A percentile compares a stretch with the other conserved stretches of the same genome.
Conservation (phyloP, 2,797 vertebrate genomes). For the Enteromius unitaeniatus region DNA sequence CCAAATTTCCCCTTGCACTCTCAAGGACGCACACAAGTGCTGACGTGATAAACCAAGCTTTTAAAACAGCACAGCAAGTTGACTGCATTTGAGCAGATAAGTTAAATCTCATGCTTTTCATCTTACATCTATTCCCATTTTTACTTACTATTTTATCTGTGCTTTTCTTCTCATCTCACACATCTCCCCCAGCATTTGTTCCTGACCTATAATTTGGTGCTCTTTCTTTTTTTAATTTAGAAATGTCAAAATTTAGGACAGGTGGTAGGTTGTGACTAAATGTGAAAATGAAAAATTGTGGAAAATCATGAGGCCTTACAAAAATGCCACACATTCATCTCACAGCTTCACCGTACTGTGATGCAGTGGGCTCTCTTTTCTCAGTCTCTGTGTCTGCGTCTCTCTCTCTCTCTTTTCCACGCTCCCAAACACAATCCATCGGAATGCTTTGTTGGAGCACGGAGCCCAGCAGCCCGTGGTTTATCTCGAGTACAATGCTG, state of each 20-base stretch:
- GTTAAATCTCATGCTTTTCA: conserved; percentile 57
- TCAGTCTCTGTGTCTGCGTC: conserved; percentile 32
- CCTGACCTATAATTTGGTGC: conserved; percentile 7
- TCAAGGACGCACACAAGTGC: not conserved
- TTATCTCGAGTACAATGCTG: conserved; percentile 28
- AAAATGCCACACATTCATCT: conserved; percentile 39
- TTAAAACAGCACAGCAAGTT: conserved; percentile 20
- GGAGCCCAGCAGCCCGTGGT: conserved; percentile 4
- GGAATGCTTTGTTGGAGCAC: not conserved
- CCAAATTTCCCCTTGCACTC: not conserved
- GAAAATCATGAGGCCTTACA: conserved; percentile 45
- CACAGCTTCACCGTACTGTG: not conserved
- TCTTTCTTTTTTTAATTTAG: conserved; percentile 32
- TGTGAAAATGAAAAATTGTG: conserved; percentile 43
- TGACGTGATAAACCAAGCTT: conserved; percentile 1
- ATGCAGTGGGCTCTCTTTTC: conserved; percentile 16
- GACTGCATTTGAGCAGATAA: conserved; percentile 29
- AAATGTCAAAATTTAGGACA: conserved; percentile 34
- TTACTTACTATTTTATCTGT: conserved; percentile 73
- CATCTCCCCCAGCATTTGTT: conserved; percentile 58
- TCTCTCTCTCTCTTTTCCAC: not conserved
- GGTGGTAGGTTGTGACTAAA: conserved; percentile 38
- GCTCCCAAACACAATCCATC: not conserved
- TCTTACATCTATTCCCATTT: conserved; percentile 55
- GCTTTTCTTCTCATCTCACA: conserved; percentile 68